These are phyloP conservation scores for Petaurus breviceps DNA, from an alignment of 2,113 vertebrate species.

Conservation along the genomic window DNA sequence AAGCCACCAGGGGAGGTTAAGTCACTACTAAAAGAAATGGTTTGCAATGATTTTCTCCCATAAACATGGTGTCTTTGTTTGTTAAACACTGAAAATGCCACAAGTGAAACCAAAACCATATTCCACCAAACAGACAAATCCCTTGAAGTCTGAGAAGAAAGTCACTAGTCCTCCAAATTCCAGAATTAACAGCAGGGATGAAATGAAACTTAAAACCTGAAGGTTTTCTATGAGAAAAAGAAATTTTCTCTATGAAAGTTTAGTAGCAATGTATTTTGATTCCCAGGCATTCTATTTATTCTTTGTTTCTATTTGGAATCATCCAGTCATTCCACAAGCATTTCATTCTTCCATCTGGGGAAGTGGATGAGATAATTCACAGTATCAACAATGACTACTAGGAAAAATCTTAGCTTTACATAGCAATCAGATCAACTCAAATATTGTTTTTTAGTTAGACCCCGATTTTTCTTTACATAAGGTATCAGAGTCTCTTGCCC, in stretches of 20 bases:
- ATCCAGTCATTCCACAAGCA: neutral
- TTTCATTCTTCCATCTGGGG: neutral
- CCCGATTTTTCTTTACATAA: neutral
- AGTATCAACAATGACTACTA: neutral
- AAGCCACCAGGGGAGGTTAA: neutral
- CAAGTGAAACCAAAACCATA: neutral
- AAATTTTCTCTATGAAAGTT: rapidly evolving
- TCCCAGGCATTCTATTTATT: neutral
- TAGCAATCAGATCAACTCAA: neutral
- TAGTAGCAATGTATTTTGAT: neutral
- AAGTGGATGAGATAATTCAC: neutral
- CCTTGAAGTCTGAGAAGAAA: neutral
- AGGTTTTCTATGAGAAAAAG: neutral
- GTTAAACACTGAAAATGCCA: neutral
- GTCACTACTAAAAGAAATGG: rapidly evolving
- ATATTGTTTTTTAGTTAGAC: neutral
- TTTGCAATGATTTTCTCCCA: neutral
- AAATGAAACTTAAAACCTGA: neutral
- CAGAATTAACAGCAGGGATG: neutral
- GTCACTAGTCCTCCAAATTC: neutral
- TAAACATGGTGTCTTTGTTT: neutral
- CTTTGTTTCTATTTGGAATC: neutral
- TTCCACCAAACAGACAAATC: neutral
- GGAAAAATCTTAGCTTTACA: neutral
- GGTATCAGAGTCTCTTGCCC: neutral